Evolutionary conservation across 2,888 invertebrate species (phyloP), one percentile per base, ranked within the genome.

Genomic region (Hyposoter dolosus): DNA sequence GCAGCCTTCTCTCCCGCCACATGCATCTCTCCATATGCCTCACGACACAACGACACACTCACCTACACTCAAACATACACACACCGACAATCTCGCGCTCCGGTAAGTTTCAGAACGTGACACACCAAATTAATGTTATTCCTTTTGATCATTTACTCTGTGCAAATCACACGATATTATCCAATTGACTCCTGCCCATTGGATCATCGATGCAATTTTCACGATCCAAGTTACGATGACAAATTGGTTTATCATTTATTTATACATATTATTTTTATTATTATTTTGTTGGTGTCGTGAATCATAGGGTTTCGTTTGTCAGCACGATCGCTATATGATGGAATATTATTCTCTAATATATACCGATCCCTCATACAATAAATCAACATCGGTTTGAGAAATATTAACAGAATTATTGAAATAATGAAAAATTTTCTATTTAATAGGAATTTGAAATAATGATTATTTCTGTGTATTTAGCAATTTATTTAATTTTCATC

Each of bases 1-100:
- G 69, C 45, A 45, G 69, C 45, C 69, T 45, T 47, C 45, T 69
- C 69, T 69, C 69, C 69, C 28, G 47, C 69, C 69, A 40, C 40
- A 69, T 69, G 1, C 43, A 28, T 23, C 45, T 69, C 19, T 28
- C 28, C 69, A 28, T 40, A 40, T 23, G 60, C 60, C 47, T 17
- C 9, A 0, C 45, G 28, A 15, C 69, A 10, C 47, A 15, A 7
- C 28, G 23, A n/a, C 15, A 60, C 60, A 60, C 60, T 60, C 60
- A 28, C 28, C 15, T 15, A 60, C 60, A 15, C 28, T 60, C 60
- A 28, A 60, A 60, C 28, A 60, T 28, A 28, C 15, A 60, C 12
- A 28, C 28, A 0, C 4, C 50, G n/a, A 60, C 60, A 28, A 23
- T 60, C 60, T 28, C 60, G 60, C 15, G 28, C 60, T 60, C 28